Evolutionary conservation across 2,113 vertebrate genomes (phyloP), one percentile per base, ranked within the genome.

Genomic region (Lepidothrix coronata): DNA sequence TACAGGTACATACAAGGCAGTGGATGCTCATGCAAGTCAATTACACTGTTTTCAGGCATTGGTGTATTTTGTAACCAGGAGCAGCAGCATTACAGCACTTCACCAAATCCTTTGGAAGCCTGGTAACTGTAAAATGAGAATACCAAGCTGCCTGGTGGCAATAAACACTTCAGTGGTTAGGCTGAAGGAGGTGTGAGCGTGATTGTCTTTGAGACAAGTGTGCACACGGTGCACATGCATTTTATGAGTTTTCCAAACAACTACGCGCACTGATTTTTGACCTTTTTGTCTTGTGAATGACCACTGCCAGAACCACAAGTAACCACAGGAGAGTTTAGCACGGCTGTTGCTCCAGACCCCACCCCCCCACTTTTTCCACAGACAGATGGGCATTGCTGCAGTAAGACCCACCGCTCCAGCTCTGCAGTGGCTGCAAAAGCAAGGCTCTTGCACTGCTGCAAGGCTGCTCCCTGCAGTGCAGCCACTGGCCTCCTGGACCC

Each of bases 151-250:
- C 30, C 35, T 21, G 49, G 31, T 85, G 66, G 48, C 62, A 87
- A 39, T 6, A 8, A 57, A 74, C 24, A 41, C 74, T 79, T 75
- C 23, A 3, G 21, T 37, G 22, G 31, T 78, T 14, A 39, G 66
- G 67, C 57, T 79, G 67, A 58, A 66, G 81, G 27, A 83, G 63
- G 27, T 24, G 68, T 4, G 41, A 54, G 52, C 5, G 19, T 8
- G 58, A 85, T 54, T 84, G 73, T 88, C 84, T 90, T 15, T 76
- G 66, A 87, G 66, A 74, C 11, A 54, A 48, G 41, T 0, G 6
- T 39, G 31, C 59, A 66, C 61, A 43, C 0, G 1, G 12, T 35
- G 51, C 30, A 33, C 6, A 1, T 0, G 0, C n/a, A n/a, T 63
- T 74, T 92, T 43, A 33, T 19, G 18, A 85, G 43, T 48, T 86